Conservation (phyloP, 1,140 invertebrate species). For the Liolophura sinensis region DNA sequence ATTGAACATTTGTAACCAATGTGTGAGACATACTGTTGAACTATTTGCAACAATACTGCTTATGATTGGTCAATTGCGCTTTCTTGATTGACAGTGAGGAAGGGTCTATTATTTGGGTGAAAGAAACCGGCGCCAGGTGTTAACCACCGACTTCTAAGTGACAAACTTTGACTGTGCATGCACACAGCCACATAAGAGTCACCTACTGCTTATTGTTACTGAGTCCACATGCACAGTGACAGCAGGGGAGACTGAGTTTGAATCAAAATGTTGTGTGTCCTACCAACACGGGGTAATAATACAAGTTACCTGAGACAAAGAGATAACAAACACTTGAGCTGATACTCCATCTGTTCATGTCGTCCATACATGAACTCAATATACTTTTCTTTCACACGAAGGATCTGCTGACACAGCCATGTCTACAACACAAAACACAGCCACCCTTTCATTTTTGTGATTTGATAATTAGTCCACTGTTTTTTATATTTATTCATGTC, state of each 20-base stretch:
- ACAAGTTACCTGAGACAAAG: conserved; percentile 40
- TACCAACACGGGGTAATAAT: background rate
- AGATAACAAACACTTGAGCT: conserved; percentile 32
- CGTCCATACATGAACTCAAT: conserved; percentile 17
- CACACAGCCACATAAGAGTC: too few relatives aligned
- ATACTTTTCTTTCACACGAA: conserved; percentile 38
- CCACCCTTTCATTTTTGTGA: background rate
- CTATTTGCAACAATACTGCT: too few relatives aligned
- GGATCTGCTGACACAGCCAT: conserved; percentile 41
- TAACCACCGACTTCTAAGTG: too few relatives aligned
- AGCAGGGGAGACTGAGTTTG: background rate
- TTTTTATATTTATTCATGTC: background rate
- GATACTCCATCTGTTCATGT: conserved; percentile 17
- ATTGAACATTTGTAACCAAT: too few relatives aligned
- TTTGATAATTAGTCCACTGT: background rate
- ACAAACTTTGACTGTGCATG: too few relatives aligned
- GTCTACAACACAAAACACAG: conserved; percentile 28
- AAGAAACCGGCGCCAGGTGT: too few relatives aligned
- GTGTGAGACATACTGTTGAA: too few relatives aligned
- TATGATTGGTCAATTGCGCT: too few relatives aligned
- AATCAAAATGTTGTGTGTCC: background rate
- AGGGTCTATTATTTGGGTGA: too few relatives aligned
- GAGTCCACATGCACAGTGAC: too few relatives aligned
- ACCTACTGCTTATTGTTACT: too few relatives aligned
- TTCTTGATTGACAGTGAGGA: too few relatives aligned